Evolutionary conservation across 2,888 invertebrate genomes (phyloP).

Genomic region (Dasypolia templi): DNA sequence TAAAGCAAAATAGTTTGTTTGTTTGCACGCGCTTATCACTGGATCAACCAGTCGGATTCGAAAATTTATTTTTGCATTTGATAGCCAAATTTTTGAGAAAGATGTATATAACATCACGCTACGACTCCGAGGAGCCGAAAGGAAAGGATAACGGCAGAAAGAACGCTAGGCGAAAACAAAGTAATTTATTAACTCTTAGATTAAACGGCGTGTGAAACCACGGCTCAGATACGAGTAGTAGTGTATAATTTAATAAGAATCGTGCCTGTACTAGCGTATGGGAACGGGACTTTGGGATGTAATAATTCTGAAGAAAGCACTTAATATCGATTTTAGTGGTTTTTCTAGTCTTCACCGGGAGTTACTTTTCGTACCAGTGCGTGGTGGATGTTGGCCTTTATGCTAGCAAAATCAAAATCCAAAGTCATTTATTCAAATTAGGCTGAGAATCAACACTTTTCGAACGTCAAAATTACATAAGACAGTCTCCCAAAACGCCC

Average conservation of each 20-base stretch:
- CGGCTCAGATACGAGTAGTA: too few relatives aligned
- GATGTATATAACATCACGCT: not conserved
- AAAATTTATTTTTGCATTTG: not conserved
- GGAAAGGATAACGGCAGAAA: too few relatives aligned
- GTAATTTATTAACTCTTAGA: not conserved
- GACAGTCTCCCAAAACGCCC: too few relatives aligned
- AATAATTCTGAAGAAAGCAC: constrained; percentile 1
- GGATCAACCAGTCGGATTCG: not conserved
- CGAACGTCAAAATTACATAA: too few relatives aligned
- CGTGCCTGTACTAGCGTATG: not conserved
- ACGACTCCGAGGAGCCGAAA: too few relatives aligned
- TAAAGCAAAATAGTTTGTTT: not conserved
- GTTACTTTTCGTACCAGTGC: not conserved
- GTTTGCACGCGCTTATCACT: not conserved
- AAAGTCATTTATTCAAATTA: too few relatives aligned
- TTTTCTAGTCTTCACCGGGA: not conserved
- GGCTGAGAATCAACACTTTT: too few relatives aligned
- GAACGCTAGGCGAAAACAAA: too few relatives aligned
- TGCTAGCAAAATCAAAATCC: too few relatives aligned
- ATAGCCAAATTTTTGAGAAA: not conserved
- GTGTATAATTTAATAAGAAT: not conserved
- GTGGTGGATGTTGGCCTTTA: not conserved
- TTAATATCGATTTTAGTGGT: not conserved
- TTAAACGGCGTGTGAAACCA: not conserved
- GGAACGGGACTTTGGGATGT: not conserved